phyloP scores from a whole-genome alignment of 2,113 vertebrate species.

The Lontra canadensis region DNA sequence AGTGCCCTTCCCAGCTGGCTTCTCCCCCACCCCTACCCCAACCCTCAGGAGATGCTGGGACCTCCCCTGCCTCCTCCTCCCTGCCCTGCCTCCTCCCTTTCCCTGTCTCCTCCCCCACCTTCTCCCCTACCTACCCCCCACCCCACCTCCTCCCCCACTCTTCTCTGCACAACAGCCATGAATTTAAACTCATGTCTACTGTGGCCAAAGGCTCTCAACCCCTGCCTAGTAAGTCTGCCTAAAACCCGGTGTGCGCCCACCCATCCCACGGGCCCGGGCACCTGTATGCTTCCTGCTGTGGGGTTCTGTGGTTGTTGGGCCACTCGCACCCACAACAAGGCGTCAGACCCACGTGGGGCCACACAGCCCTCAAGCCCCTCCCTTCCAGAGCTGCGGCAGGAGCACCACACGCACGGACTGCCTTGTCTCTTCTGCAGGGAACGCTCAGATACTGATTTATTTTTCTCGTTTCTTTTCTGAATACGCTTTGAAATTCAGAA shows the following conservation, averaged over 20 bases:
- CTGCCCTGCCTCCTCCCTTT: background rate
- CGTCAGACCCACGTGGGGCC: background rate
- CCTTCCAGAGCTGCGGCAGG: too few species aligned
- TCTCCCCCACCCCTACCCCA: accelerated
- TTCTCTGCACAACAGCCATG: too few species aligned
- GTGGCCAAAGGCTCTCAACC: background rate
- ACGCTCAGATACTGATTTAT: background rate
- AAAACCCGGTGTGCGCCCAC: background rate
- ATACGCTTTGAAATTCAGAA: background rate
- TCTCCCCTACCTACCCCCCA: too few species aligned
- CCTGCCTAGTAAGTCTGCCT: accelerated
- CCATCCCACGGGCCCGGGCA: background rate
- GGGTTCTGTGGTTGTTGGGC: background rate
- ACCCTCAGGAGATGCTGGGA: background rate
- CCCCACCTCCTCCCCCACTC: background rate
- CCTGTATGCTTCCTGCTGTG: background rate
- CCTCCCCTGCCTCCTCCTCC: too few species aligned
- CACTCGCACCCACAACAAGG: background rate
- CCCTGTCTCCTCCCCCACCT: too few species aligned
- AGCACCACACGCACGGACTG: too few species aligned
- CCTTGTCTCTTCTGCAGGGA: background rate
- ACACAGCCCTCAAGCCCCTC: accelerated
- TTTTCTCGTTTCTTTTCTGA: background rate
- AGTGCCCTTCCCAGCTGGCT: background rate
- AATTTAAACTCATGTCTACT: too few species aligned